Base-by-base conservation (phyloP, 37 sponge, comb jelly and placozoan genomes). In the Bolinopsis microptera region DNA sequence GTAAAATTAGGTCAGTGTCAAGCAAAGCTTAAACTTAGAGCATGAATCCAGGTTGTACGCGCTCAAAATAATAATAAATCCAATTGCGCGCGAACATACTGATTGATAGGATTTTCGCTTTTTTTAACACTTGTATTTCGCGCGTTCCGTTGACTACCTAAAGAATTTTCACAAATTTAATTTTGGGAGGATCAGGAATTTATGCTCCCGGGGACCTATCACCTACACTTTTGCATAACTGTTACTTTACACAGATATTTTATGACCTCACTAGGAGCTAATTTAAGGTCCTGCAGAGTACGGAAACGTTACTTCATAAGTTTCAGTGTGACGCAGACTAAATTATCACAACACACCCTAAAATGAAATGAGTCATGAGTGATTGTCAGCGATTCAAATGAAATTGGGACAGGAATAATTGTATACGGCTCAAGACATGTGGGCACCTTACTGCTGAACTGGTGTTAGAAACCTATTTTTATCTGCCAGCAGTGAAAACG, bases 81-180 rank as follows among this genome's bases (percentile, higher is more conserved):
- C n/a, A n/a, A n/a, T n/a, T 26, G 74, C 74, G 74, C 74, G 74
- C 74, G 74, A 28, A 28, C 74, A 22, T 26, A 70, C 74, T 70
- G 74, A 70, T 2, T 70, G 74, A 70, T 70, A 28, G 2, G 3
- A 8, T 2, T 22, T n/a, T n/a, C 2, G 28, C 74, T 70, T 70
- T 70, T n/a, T 70, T 28, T n/a, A 70, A n/a, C 26, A 22, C 5
- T 24, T 28, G 5, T 22, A 22, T 22, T n/a, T 3, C 25, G 74
- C 74, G 25, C 25, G 74, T 70, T 70, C 25, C 74, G 26, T 26
- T 24, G 30, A 70, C 9, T 70, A 22, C 74, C 25, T 24, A 22
- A 16, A 13, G 5, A 48, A 16, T 48, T 48, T 48, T 48, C 5
- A 48, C 61, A 48, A 48, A 48, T 48, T 48, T 48, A 48, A 48